These are phyloP conservation scores for Alentia gelatinosa DNA, from an alignment of 2,888 invertebrate species.

Conservation along the genomic window DNA sequence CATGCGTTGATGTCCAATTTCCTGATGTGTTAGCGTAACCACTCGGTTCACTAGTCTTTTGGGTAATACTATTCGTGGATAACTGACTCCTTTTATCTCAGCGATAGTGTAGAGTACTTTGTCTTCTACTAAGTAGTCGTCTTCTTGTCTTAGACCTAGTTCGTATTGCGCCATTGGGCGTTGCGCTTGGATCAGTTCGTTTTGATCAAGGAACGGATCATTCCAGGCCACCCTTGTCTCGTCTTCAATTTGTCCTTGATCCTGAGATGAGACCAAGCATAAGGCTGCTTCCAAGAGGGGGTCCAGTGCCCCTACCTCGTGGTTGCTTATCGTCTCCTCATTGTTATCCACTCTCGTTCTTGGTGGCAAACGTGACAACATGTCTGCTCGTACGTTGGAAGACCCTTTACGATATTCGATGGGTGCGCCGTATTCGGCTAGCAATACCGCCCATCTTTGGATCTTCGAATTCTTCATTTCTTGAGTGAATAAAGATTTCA, in stretches of 20 bases:
- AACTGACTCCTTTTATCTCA: background rate
- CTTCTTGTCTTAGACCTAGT: background rate
- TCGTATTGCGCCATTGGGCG: background rate
- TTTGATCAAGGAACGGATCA: background rate
- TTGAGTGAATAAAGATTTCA: background rate
- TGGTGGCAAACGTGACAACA: background rate
- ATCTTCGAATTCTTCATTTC: background rate
- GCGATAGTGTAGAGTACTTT: background rate
- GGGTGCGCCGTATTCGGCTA: background rate
- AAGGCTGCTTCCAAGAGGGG: background rate
- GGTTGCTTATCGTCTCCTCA: background rate
- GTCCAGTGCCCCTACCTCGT: background rate
- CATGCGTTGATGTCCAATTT: background rate
- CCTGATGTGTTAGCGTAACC: background rate
- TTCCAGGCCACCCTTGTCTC: background rate
- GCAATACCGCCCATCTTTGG: background rate
- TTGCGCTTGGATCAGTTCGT: background rate
- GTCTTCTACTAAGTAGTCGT: background rate
- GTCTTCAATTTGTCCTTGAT: background rate
- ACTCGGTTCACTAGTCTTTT: background rate
- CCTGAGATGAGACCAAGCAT: too few relatives aligned
- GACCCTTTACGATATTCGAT: conserved; percentile 54
- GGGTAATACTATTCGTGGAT: background rate
- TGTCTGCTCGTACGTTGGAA: background rate
- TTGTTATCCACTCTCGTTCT: background rate